These are phyloP conservation scores for Datnioides undecimradiatus DNA, from an alignment of 2,113 vertebrate species.

Conservation along the genomic window DNA sequence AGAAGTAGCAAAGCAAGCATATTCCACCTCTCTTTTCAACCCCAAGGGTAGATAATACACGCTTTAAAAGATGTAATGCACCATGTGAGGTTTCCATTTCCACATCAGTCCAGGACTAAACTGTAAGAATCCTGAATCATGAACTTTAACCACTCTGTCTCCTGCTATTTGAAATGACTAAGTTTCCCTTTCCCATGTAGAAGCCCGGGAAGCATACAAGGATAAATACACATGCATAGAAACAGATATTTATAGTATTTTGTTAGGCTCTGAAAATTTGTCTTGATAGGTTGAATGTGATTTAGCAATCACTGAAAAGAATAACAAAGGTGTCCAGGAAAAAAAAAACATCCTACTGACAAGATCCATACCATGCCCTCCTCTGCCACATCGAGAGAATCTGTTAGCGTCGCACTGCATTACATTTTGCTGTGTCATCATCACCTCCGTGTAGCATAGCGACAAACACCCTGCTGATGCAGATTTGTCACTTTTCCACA, in stretches of 20 bases:
- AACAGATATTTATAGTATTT: neutral
- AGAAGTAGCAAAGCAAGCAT: neutral
- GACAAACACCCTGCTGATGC: conserved; percentile 43
- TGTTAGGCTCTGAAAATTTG: neutral
- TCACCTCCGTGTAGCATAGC: conserved; percentile 49
- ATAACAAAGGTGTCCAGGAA: neutral
- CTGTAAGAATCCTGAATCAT: neutral
- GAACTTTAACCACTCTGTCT: neutral
- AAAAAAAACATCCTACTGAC: neutral
- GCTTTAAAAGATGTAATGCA: neutral
- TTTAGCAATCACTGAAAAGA: neutral
- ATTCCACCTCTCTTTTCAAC: neutral
- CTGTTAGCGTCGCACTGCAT: conserved; percentile 45
- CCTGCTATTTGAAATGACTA: neutral
- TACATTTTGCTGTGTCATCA: conserved; percentile 73
- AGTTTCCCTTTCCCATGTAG: neutral
- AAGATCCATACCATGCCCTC: conserved; percentile 12
- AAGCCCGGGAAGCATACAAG: neutral
- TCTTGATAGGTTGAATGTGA: neutral
- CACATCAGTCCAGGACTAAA: neutral
- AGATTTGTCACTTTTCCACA: conserved; percentile 20
- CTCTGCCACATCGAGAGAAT: conserved; percentile 30
- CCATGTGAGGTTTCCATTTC: neutral
- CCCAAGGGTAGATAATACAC: neutral
- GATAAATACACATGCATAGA: neutral